Conservation (phyloP, 1,140 invertebrate species). For the Mycetomoellerius zeteki region DNA sequence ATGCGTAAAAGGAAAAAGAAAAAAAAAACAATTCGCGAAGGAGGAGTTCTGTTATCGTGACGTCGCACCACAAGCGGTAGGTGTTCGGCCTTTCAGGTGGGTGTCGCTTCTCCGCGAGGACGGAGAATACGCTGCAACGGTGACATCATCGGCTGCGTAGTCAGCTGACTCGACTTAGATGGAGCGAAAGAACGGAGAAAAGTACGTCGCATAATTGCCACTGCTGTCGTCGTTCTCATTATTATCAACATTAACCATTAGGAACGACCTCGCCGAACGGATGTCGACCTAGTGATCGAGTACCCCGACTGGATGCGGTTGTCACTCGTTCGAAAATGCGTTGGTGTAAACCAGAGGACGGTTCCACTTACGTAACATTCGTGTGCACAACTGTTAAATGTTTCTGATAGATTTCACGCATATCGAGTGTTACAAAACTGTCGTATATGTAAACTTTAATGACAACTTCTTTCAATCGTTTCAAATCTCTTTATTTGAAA, state of each 20-base stretch:
- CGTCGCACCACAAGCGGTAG: conserved; percentile 75
- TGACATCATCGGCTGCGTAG: conserved; percentile 84
- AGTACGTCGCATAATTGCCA: conserved; percentile 68
- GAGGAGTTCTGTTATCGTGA: conserved; percentile 73
- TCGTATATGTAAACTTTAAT: neutral
- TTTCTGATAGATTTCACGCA: neutral
- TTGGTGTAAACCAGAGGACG: conserved; percentile 38
- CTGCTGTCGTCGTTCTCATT: conserved; percentile 59
- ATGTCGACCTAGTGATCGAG: conserved; percentile 62
- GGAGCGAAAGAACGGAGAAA: conserved; percentile 85
- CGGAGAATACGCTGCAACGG: conserved; percentile 78
- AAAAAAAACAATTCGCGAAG: conserved; percentile 24
- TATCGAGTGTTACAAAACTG: neutral
- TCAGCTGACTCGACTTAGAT: conserved; percentile 87
- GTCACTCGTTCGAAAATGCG: conserved; percentile 51
- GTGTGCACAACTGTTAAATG: neutral
- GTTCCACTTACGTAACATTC: conserved; percentile 33
- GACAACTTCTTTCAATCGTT: neutral
- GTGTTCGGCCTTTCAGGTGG: conserved; percentile 78
- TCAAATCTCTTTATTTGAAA: neutral
- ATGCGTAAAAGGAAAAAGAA: conserved; percentile 24
- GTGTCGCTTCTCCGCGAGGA: conserved; percentile 75
- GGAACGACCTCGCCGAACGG: conserved; percentile 72
- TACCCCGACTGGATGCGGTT: conserved; percentile 10
- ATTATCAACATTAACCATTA: conserved; percentile 61